Base-by-base conservation (phyloP, 2,113 vertebrate genomes). In the Engraulis encrasicolus region DNA sequence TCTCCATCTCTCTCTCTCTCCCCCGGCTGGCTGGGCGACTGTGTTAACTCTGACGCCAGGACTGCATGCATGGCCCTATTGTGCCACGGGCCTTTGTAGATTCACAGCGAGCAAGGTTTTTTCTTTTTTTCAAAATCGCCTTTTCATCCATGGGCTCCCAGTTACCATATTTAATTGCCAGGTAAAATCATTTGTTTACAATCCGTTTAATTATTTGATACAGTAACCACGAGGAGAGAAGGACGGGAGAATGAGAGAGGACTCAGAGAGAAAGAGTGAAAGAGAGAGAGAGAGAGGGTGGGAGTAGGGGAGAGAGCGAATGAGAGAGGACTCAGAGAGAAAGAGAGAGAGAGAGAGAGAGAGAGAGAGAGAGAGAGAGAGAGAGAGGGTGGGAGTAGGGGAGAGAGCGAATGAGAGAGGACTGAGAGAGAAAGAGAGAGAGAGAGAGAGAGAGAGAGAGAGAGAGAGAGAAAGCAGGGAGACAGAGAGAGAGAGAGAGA, bases 131-230 rank as follows among this genome's bases (percentile, higher is more conserved):
- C 92, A 95, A 94, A 96, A 95, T 92, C 93, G 90, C 89, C 93
- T 90, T 92, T 95, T 92, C 88, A 88, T 93, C 83, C 89, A 23
- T 83, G 52, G 92, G 92, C 95, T 95, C 92, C 92, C 93, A 71
- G 94, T 92, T 93, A 92, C 95, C 96, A 96, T 95, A 95, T 95
- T 97, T 97, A 97, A 97, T 97, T 97, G 96, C 96, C 96, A 97
- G 96, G 96, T 97, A 95, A 95, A 96, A 96, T 95, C 92, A 94
- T 93, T 94, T 92, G 92, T 94, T 92, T 92, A 92, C 96, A 95
- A 96, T 96, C 94, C 95, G 92, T 96, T 97, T 96, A 97, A 97
- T 97, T 96, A 96, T 97, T 96, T 96, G 96, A 97, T 96, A 95
- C 95, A 95, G 96, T 96, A 95, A 96, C 95, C 95, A 92, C 92